Evolutionary conservation across 2,888 invertebrate genomes (phyloP).

Genomic region (Congeria kusceri): DNA sequence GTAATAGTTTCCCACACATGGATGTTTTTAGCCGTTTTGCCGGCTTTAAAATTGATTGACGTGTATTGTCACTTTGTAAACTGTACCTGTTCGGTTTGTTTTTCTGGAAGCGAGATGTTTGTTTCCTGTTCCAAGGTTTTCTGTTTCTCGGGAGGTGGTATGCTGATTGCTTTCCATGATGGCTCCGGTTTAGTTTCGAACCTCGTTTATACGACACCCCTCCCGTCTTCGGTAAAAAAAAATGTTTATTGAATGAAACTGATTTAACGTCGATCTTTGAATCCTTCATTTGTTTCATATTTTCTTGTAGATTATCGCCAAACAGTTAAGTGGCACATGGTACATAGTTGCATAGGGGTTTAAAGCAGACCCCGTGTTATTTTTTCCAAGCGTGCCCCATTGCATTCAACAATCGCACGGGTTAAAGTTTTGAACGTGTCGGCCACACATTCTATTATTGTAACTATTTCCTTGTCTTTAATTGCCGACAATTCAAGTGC

Average conservation of each 20-base stretch:
- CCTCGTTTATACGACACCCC: too few relatives aligned
- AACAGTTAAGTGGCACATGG: background rate
- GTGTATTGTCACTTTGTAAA: too few relatives aligned
- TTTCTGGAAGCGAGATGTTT: too few relatives aligned
- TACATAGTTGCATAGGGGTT: background rate
- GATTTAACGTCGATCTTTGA: background rate
- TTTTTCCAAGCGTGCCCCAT: background rate
- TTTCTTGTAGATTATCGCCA: slow-evolving; percentile 10
- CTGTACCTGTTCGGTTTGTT: background rate
- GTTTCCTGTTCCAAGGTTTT: too few relatives aligned
- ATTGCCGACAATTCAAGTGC: too few relatives aligned
- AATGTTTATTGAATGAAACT: background rate
- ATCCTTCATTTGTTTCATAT: background rate
- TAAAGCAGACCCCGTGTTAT: slow-evolving; percentile 1
- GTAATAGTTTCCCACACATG: too few relatives aligned
- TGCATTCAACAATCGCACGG: background rate
- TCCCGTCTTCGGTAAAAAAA: too few relatives aligned
- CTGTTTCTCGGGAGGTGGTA: background rate
- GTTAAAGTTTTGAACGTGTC: too few relatives aligned
- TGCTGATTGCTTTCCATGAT: too few relatives aligned
- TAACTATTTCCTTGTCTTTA: background rate
- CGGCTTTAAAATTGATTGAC: too few relatives aligned
- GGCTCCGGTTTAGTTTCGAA: too few relatives aligned
- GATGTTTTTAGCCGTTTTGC: too few relatives aligned
- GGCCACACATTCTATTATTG: background rate